phyloP scores from a whole-genome alignment of 1,140 invertebrate species.

The Ceratosolen solmsi region DNA sequence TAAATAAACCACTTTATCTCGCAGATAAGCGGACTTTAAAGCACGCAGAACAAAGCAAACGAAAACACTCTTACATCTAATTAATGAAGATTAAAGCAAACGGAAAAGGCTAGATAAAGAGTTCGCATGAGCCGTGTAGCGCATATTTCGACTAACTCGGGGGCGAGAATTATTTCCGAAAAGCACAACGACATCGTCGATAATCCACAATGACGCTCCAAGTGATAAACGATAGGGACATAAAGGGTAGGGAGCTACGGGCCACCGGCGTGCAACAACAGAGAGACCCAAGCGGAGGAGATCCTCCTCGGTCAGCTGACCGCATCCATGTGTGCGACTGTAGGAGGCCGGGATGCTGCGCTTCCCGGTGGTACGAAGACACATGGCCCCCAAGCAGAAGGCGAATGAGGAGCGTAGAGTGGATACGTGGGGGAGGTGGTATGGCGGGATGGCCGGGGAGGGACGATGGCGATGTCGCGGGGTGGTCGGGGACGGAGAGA shows the following conservation, averaged over 20 bases:
- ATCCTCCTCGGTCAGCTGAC: slow-evolving; percentile 23
- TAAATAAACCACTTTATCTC: not conserved
- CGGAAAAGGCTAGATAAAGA: not conserved
- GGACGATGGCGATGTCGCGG: not conserved
- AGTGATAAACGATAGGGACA: no score
- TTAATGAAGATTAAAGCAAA: not conserved
- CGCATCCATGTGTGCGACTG: slow-evolving; percentile 26
- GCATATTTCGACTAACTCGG: no score
- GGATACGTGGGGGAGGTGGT: not conserved
- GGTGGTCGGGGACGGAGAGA: not conserved
- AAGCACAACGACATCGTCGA: no score
- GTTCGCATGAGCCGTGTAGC: not conserved
- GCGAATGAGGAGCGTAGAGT: not conserved
- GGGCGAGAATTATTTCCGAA: no score
- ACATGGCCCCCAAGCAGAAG: not conserved
- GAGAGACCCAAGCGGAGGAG: slow-evolving; percentile 9
- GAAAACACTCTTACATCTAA: not conserved
- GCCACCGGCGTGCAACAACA: not conserved
- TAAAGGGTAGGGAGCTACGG: no score
- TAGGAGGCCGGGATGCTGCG: slow-evolving; percentile 35
- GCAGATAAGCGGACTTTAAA: no score
- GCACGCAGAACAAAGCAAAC: no score
- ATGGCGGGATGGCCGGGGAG: not conserved
- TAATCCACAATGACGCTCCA: no score
- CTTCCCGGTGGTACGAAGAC: slow-evolving; percentile 27